Evolutionary conservation across 2,113 vertebrate genomes (phyloP), one percentile per base, ranked within the genome.

Genomic region (Dicaeum eximium): DNA sequence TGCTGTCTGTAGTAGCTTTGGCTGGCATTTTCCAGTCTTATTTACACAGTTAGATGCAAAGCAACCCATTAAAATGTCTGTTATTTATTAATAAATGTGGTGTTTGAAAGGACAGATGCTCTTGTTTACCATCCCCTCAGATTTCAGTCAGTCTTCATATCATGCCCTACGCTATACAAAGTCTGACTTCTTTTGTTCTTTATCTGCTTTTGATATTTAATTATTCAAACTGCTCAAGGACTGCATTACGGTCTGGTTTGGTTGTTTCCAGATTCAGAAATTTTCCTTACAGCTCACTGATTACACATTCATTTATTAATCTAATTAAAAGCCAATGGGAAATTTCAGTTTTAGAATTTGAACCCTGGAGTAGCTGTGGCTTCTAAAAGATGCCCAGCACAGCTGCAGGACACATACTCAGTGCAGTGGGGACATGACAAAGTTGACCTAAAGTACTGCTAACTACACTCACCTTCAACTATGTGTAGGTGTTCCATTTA

Each of bases 1-100:
- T 93, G 62, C 79, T 84, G 61, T 50, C 48, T 71, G 21, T 44
- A 86, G 70, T 51, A 92, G 90, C 66, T 80, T 81, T 93, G 91
- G 73, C 75, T 97, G 85, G 84, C 60, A 92, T 96, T 97, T 96
- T 77, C 56, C 51, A 79, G 40, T 82, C 25, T 95, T 91, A 87
- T 88, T 96, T 96, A 61, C 62, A 87, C 38, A 78, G 66, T 38
- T 58, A 95, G 57, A 95, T 82, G 80, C 79, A 94, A 97, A 95
- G 54, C 67, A 94, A 51, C 5, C 60, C 74, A 94, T 95, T 91
- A 69, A 42, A 53, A 86, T 86, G 44, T 47, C 75, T 91, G 58
- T 45, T 78, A 69, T 94, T 90, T 95, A 88, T 83, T 93, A 80
- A 95, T 84, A 91, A 96, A 75, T 40, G 40, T 61, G 30, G 65